These are phyloP conservation scores for Campoplex capitator DNA, from an alignment of 2,888 invertebrate genomes.

Conservation along the genomic window DNA sequence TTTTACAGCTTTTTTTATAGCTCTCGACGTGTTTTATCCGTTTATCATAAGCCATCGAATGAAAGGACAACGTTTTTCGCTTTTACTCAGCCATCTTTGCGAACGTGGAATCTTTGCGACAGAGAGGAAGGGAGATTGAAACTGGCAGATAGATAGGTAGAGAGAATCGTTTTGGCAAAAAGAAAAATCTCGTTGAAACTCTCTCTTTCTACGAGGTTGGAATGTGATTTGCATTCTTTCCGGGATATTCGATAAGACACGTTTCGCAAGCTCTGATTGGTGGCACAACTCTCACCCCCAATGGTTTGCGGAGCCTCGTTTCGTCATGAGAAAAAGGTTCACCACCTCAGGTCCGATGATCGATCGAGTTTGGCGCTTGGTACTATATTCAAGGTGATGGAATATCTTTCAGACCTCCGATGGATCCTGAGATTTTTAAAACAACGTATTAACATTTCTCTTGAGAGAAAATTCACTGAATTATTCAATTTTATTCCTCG, in stretches of 20 bases:
- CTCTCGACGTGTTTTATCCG: conserved; percentile 71
- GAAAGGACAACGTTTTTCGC: conserved; percentile 28
- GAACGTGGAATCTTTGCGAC: conserved; percentile 7
- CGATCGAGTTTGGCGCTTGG: conserved; percentile 36
- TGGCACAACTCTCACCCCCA: conserved; percentile 41
- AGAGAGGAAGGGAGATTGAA: conserved; percentile 18
- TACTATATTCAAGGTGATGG: conserved; percentile 22
- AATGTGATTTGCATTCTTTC: conserved; percentile 75
- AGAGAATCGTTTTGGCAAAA: background rate
- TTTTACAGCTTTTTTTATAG: conserved; percentile 32
- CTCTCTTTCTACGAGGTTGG: conserved; percentile 59
- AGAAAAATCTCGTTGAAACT: conserved; percentile 39
- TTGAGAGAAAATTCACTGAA: background rate
- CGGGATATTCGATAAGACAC: conserved; percentile 73
- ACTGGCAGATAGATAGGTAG: conserved; percentile 8
- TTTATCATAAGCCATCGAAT: conserved; percentile 73
- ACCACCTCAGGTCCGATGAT: conserved; percentile 58
- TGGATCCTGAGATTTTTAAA: conserved; percentile 5
- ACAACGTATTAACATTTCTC: conserved; percentile 16
- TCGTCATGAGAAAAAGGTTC: conserved; percentile 35
- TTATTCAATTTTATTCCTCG: background rate
- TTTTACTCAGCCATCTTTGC: background rate
- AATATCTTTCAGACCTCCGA: conserved; percentile 11
- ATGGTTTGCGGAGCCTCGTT: conserved; percentile 34
- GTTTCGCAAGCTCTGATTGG: conserved; percentile 70